These are phyloP conservation scores for Euwallacea fornicatus DNA, from an alignment of 1,140 invertebrate species.

Conservation along the genomic window DNA sequence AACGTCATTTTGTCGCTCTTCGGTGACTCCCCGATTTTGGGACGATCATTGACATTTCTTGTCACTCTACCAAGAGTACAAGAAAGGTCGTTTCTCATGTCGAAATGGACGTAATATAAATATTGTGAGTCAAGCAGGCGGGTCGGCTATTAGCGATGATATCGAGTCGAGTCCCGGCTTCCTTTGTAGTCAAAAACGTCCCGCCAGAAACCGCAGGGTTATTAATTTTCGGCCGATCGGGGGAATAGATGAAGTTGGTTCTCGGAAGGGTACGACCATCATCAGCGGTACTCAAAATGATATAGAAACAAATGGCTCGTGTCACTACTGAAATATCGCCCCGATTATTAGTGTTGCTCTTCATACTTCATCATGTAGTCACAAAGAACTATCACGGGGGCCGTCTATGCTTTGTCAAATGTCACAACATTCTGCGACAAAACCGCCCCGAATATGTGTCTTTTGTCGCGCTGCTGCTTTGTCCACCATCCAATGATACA, in stretches of 20 bases:
- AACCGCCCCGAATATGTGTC: too few species aligned
- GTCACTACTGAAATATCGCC: constrained; percentile 7
- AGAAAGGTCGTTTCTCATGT: constrained; percentile 41
- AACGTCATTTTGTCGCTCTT: too few species aligned
- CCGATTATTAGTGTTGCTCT: too few species aligned
- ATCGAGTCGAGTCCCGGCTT: constrained; percentile 29
- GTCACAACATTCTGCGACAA: too few species aligned
- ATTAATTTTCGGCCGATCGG: constrained; percentile 27
- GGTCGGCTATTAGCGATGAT: constrained; percentile 33
- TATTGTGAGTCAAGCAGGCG: constrained; percentile 41
- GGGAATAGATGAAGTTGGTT: constrained; percentile 25
- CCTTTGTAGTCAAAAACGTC: constrained; percentile 26
- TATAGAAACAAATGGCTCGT: constrained; percentile 10
- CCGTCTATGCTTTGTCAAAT: too few species aligned
- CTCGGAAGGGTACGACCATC: constrained; percentile 13
- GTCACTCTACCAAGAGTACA: background rate
- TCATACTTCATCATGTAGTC: too few species aligned
- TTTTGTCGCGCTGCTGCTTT: too few species aligned
- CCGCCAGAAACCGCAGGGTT: constrained; percentile 27
- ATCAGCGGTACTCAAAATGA: constrained; percentile 7
- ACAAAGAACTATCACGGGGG: too few species aligned
- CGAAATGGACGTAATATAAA: constrained; percentile 41
- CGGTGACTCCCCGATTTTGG: too few species aligned
- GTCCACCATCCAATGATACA: too few species aligned
- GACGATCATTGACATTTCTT: too few species aligned